Base-by-base conservation (phyloP, 2,888 invertebrate species). In the Sisyra nigra region DNA sequence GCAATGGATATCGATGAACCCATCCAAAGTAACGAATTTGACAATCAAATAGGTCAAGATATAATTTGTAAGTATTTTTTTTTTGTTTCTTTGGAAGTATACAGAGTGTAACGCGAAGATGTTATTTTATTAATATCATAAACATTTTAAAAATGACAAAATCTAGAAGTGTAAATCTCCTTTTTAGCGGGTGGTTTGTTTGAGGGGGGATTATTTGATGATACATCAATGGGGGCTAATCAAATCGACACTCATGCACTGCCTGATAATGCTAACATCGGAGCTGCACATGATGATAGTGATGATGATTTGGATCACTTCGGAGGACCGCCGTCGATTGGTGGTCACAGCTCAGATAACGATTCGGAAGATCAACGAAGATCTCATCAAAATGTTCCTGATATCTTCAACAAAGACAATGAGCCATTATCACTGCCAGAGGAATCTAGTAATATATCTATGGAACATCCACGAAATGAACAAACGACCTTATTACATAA, bases 131-230 rank as follows among this genome's bases (percentile, higher is more conserved):
- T n/a, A n/a, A n/a, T n/a, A n/a, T n/a, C n/a, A n/a, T n/a, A n/a
- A n/a, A n/a, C n/a, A n/a, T n/a, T n/a, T n/a, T n/a, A n/a, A n/a
- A n/a, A n/a, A n/a, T n/a, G n/a, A n/a, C 40, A n/a, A n/a, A n/a
- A n/a, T n/a, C n/a, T n/a, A n/a, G n/a, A n/a, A n/a, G n/a, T n/a
- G n/a, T n/a, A n/a, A n/a, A n/a, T n/a, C n/a, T n/a, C n/a, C n/a
- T n/a, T 55, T 60, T 48, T 50, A 69, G 80, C 83, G 53, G 88
- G 84, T 31, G 89, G 89, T 24, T 62, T 91, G 41, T 89, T 91
- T 59, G 91, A 91, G 62, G 87, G 86, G 37, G 88, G 87, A 48
- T 65, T 94, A 44, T 94, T 96, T 61, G 92, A 92, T 47, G 94
- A 94, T 55, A 82, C 89, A 46, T 81, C 89, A 50, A 67, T 69